These are phyloP conservation scores for Pipistrellus pipistrellus DNA, from an alignment of 2,797 vertebrate genomes.

Conservation along the genomic window DNA sequence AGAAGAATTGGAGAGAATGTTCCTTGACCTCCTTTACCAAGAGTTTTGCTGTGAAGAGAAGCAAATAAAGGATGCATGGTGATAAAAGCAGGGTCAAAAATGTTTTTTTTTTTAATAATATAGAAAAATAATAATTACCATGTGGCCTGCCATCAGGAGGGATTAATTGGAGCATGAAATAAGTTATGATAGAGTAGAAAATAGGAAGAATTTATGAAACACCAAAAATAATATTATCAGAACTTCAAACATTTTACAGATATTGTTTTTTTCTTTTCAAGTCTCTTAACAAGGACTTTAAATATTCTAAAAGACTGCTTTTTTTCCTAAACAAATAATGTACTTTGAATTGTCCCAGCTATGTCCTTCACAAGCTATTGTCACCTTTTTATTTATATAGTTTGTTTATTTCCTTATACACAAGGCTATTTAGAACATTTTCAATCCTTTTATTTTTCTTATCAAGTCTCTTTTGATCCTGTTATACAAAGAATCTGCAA, in stretches of 20 bases:
- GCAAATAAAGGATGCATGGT: not conserved
- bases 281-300: not conserved
- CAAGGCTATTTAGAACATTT: conserved; percentile 65
- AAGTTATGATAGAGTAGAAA: not conserved
- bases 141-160: not conserved
- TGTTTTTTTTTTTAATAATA: not conserved
- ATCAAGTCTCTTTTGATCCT: conserved; percentile 49
- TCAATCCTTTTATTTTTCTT: conserved; percentile 56
- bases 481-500: conserved; percentile 37
- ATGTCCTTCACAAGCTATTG: not conserved
- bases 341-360: conserved; percentile 24
- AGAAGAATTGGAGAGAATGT: not conserved
- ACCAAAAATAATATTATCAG: not conserved
- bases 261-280: not conserved
- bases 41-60: not conserved
- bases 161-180: not conserved
- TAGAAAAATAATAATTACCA: not conserved
- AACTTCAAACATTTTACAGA: not conserved
- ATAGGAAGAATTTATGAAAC: not conserved
- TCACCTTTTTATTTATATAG: conserved; percentile 43
- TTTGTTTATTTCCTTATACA: conserved; percentile 1
- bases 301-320: not conserved
- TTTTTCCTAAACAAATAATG: conserved; percentile 1
- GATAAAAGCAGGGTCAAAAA: not conserved
- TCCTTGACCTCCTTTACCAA: not conserved